These are phyloP conservation scores for Marmota flaviventris DNA, from an alignment of 2,113 vertebrate genomes.

Conservation along the genomic window DNA sequence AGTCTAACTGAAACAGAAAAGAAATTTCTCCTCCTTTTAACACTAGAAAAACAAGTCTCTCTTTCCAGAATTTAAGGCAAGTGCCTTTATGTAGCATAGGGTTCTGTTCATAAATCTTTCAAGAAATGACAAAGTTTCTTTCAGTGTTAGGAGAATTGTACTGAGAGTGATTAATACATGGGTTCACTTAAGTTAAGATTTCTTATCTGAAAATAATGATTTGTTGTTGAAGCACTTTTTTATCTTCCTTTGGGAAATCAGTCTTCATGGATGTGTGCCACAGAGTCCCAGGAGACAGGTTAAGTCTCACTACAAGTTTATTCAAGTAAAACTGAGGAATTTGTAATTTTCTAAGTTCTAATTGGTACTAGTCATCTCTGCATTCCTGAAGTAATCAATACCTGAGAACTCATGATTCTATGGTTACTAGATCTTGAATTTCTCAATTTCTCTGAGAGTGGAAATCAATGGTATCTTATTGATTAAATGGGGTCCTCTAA, in stretches of 20 bases:
- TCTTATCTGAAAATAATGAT: conserved; percentile 61
- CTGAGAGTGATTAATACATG: background rate
- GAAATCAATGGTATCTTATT: background rate
- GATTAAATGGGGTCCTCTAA: background rate
- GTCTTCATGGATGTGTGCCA: conserved; percentile 14
- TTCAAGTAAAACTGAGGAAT: conserved; percentile 27
- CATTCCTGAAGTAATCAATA: background rate
- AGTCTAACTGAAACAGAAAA: background rate
- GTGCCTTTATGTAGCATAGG: background rate
- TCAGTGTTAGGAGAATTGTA: background rate
- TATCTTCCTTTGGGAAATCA: background rate
- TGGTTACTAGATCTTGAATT: background rate
- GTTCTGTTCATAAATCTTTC: background rate
- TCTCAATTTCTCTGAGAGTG: background rate
- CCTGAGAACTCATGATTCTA: background rate
- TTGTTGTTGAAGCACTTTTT: conserved; percentile 18
- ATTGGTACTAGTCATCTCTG: conserved; percentile 6
- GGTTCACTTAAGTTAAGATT: conserved; percentile 48
- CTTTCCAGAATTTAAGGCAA: background rate
- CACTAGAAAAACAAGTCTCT: background rate
- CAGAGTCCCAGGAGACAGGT: conserved; percentile 11
- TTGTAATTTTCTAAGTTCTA: conserved; percentile 61
- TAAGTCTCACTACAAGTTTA: conserved; percentile 67
- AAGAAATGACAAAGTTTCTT: background rate
- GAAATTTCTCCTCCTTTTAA: background rate